Base-by-base conservation (phyloP, 2,888 invertebrate genomes). In the Epistrophe grossulariae region DNA sequence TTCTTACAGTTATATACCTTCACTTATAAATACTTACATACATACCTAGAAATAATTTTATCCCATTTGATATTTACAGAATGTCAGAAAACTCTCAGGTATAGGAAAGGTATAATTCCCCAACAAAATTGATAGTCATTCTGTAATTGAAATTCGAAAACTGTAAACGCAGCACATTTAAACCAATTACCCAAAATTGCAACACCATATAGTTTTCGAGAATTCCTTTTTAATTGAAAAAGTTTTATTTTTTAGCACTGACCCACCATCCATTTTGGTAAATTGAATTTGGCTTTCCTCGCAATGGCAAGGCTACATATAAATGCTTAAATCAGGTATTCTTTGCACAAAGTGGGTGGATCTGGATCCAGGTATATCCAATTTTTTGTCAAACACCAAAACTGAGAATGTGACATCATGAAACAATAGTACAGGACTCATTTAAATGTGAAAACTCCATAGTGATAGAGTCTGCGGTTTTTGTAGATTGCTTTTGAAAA, bases 141-240 rank as follows among this genome's bases (percentile, higher is more conserved):
- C 35, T 17, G 38, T 59, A 59, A 59, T 38, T 40, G 15, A 60
- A 60, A 60, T 60, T 19, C 24, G 40, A 62, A 62, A 62, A 40
- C 62, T 24, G 62, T 40, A 43, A 43, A 28, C 43, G 62, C 17
- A n/a, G 40, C 62, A 62, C 62, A 62, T 62, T 62, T 62, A 24
- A 40, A 62, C 15, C 43, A 62, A 43, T 66, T 60, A 38, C 43
- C 17, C 10, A 11, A 31, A 80, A 43, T 60, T 68, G 82, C 82
- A 78, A 60, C 43, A n/a, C 52, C 7, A 35, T 35, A 13, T 52
- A 60, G 24, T 64, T 52, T 35, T 43, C 15, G 17, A 11, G 31
- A 31, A 5, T 28, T 72, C 40, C 59, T 64, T 77, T 84, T 84
- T 84, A 84, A 84, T 80, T 84, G 84, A 59, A 84, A 84, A 84